Evolutionary conservation across 2,888 invertebrate genomes (phyloP).

Genomic region (Cheilosia scutellata): DNA sequence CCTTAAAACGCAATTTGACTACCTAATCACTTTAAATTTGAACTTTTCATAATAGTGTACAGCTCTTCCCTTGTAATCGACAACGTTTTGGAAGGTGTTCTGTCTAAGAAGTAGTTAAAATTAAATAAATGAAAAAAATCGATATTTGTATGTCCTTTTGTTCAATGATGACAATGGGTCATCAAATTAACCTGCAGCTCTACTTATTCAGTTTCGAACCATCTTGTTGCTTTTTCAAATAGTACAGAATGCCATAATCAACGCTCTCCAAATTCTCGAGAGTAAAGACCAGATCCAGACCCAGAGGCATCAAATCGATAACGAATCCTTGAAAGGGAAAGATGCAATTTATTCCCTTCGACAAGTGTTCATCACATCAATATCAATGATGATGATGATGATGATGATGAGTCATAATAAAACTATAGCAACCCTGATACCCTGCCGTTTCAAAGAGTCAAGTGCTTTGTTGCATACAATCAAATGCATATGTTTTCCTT

Average conservation of each 20-base stretch:
- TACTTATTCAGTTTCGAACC: no score
- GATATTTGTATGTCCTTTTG: no score
- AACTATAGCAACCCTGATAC: neutral
- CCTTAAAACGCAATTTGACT: no score
- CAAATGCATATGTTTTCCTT: slow-evolving; percentile 34
- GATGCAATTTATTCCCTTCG: slow-evolving; percentile 32
- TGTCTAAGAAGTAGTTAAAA: no score
- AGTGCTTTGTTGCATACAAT: slow-evolving; percentile 19
- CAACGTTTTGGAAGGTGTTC: no score
- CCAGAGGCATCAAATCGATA: slow-evolving; percentile 1
- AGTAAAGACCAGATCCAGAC: neutral
- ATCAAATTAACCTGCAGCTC: no score
- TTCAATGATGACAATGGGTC: no score
- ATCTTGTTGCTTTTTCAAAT: neutral
- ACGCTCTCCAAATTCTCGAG: neutral
- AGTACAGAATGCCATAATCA: neutral
- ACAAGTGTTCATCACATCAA: slow-evolving; percentile 31
- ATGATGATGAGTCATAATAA: slow-evolving; percentile 29
- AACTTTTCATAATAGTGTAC: no score
- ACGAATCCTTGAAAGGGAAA: neutral
- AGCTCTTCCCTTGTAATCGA: no score
- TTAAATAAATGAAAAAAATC: no score
- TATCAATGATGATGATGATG: slow-evolving; percentile 4
- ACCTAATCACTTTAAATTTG: no score
- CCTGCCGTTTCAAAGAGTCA: slow-evolving; percentile 16